Evolutionary conservation across 2,113 vertebrate species (phyloP).

Genomic region (Apteryx owenii): DNA sequence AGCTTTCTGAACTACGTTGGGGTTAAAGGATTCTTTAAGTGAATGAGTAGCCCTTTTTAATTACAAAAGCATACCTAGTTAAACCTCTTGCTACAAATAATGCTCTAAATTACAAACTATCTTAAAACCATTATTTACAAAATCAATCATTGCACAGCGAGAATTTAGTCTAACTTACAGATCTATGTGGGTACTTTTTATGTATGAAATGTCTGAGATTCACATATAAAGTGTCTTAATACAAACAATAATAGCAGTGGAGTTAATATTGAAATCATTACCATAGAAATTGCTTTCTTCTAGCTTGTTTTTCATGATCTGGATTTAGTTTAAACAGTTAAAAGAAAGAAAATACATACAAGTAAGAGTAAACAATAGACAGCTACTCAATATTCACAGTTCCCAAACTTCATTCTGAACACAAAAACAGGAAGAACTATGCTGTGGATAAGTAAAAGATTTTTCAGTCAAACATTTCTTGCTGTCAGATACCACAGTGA

Average conservation of each 20-base stretch:
- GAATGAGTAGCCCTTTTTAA: conserved; percentile 1
- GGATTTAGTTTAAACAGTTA: not conserved
- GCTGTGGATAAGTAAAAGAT: not conserved
- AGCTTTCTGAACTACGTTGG: conserved; percentile 13
- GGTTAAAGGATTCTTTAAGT: not conserved
- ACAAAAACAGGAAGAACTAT: not conserved
- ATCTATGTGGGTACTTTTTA: not conserved
- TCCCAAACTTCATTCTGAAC: not conserved
- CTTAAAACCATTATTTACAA: conserved; percentile 30
- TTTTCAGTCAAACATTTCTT: not conserved
- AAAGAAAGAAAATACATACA: not conserved
- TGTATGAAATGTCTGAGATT: not conserved
- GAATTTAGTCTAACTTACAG: not conserved
- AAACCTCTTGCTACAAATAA: conserved; percentile 22
- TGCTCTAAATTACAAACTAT: not conserved
- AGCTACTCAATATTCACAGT: not conserved
- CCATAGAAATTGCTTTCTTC: not conserved
- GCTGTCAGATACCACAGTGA: not conserved
- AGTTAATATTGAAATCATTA: not conserved
- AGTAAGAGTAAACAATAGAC: not conserved
- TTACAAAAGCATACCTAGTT: conserved; percentile 30
- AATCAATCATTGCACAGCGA: not conserved
- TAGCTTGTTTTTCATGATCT: not conserved
- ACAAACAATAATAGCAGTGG: not conserved
- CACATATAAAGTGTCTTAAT: not conserved